Conservation (phyloP, 2,113 vertebrate genomes). For the Ivindomyrus marchei region DNA sequence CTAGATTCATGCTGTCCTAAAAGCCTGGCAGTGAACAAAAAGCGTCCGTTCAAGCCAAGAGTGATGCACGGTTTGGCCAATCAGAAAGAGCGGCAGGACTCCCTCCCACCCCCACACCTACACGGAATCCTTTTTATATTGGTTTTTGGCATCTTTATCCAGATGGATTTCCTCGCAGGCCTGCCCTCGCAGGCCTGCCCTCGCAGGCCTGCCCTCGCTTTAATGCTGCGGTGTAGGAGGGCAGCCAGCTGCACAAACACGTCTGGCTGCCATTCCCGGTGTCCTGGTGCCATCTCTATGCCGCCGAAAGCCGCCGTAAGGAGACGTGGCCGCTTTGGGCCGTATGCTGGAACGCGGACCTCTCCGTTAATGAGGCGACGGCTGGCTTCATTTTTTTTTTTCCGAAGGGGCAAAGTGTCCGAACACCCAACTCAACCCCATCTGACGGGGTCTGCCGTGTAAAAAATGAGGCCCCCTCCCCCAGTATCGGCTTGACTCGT, state of each 20-base stretch:
- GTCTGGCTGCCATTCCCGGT: neutral
- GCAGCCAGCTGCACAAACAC: constrained; percentile 1
- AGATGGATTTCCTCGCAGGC: neutral
- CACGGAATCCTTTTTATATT: constrained; percentile 6
- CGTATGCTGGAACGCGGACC: constrained; percentile 17
- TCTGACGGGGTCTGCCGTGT: neutral
- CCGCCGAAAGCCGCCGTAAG: neutral
- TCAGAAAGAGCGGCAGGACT: neutral
- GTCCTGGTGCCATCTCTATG: neutral
- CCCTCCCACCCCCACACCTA: neutral
- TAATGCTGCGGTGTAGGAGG: neutral
- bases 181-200: neutral
- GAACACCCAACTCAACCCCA: neutral
- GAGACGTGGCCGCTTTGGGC: neutral
- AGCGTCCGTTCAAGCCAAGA: neutral
- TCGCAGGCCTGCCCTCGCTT: neutral
- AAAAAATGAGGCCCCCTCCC: neutral
- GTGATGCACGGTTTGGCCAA: neutral
- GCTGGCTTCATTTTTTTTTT: neutral
- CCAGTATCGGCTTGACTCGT: neutral
- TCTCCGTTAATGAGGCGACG: neutral
- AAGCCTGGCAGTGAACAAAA: neutral
- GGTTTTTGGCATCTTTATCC: constrained; percentile 6
- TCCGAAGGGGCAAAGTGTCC: neutral
- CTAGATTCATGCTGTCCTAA: neutral